Evolutionary conservation across 2,888 invertebrate species (phyloP).

Genomic region (Tenthredo livida): DNA sequence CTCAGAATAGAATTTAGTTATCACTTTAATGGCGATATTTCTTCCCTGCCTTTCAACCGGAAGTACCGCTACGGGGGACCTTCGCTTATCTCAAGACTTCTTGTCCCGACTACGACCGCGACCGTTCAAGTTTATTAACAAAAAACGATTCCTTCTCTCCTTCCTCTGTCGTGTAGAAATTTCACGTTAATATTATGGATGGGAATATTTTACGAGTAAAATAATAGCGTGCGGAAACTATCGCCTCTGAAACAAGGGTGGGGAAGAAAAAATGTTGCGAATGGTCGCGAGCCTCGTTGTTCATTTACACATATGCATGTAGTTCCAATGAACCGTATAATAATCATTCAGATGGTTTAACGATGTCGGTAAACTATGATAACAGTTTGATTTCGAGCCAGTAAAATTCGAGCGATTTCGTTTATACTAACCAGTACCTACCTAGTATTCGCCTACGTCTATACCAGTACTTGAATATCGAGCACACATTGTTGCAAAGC

Average conservation of each 20-base stretch:
- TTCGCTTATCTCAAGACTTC: conserved; percentile 47
- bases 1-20: conserved; percentile 45
- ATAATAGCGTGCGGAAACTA: background rate
- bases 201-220: background rate
- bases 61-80: conserved; percentile 6
- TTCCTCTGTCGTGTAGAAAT: background rate
- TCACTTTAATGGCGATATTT: conserved; percentile 41
- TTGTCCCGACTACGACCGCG: conserved; percentile 10
- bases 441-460: background rate
- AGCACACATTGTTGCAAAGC: conserved; percentile 25
- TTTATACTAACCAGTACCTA: background rate
- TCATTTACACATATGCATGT: background rate
- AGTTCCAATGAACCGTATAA: background rate
- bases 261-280: background rate
- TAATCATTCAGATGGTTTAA: conserved; percentile 1
- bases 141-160: conserved; percentile 32
- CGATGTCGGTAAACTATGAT: background rate
- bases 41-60: conserved; percentile 8
- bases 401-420: conserved; percentile 2
- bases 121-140: conserved; percentile 12
- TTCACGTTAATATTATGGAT: background rate
- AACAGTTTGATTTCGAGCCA: background rate
- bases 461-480: conserved; percentile 3
- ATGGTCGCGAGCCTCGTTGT: background rate
- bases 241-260: background rate